Evolutionary conservation across 2,113 vertebrate genomes (phyloP).

Genomic region (Sus scrofa): T2T-Sscrofa CM000820.6:10866001-10866500

Average conservation of each 20-base stretch:
- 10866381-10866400: neutral
- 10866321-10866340: neutral
- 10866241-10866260: neutral
- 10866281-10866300: neutral
- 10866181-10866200: neutral
- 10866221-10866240: neutral
- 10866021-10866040: neutral
- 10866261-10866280: neutral
- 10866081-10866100: neutral
- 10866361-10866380: slow-evolving; percentile 62
- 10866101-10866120: neutral
- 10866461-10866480: neutral
- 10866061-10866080: neutral
- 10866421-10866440: slow-evolving; percentile 21
- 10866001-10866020: slow-evolving; percentile 25
- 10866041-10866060: neutral
- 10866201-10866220: neutral
- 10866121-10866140: neutral
- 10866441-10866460: neutral
- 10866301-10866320: neutral
- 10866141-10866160: neutral
- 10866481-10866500: neutral
- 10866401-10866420: slow-evolving; percentile 42
- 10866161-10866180: neutral
- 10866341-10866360: slow-evolving; percentile 10